Evolutionary conservation across 2,888 invertebrate genomes (phyloP), one percentile per base, ranked within the genome.

Genomic region (Melolontha melolontha): DNA sequence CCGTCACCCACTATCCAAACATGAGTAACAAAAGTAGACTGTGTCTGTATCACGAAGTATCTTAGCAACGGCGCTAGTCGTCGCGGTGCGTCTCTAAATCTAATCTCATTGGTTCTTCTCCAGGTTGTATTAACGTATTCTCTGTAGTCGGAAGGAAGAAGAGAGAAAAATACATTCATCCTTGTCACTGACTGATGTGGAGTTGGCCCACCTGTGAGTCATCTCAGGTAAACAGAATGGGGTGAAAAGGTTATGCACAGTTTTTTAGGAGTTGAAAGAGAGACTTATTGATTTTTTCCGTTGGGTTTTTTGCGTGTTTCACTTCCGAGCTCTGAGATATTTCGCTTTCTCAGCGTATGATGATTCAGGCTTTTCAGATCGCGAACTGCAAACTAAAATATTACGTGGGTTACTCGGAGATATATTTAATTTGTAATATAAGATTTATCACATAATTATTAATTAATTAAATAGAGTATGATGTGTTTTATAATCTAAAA

Each of bases 211-310:
- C 73, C 77, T 75, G 78, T 77, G 79, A 79, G 78, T 72, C 71
- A 79, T 79, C 80, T 79, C 79, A 76, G 77, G 79, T 78, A 76
- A 86, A 86, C 86, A 86, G 59, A 86, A 86, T 86, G 86, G 86
- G 86, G 86, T 82, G 84, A 85, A 86, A 85, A 86, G 84, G 84
- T 84, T 85, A 85, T 86, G 85, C 86, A 86, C 86, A 86, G 86
- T 86, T 77, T 77, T 62, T 62, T 47, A 29, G 59, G 5, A 47
- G 34, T 34, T 47, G 59, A 62, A 62, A 62, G 75, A 77, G 79
- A 79, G 73, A 73, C 76, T 73, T 78, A 79, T 79, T 77, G 79
- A 79, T 74, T 67, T 59, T 10, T 49, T 51, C 39, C 74, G 73
- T 72, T 75, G 59, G 59, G 59, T 59, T 62, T 75, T 74, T 75